phyloP scores from a whole-genome alignment of 2,797 vertebrate genomes.

The Iguana delicatissima region DNA sequence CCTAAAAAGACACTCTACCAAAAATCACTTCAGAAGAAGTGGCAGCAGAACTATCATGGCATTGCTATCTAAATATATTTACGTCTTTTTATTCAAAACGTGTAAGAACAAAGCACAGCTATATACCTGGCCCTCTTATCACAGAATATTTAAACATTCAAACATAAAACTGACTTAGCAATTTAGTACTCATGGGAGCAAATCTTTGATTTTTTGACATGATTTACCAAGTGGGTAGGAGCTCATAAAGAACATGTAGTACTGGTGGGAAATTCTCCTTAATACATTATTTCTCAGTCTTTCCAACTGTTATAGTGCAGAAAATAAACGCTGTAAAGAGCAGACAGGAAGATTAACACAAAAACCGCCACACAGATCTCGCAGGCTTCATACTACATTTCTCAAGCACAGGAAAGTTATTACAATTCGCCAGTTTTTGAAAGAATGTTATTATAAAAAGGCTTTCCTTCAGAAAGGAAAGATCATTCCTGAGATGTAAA shows the following conservation, averaged over 20 bases:
- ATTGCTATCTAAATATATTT: background rate
- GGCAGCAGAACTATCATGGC: conserved; percentile 4
- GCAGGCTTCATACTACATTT: conserved; percentile 21
- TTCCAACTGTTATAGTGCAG: background rate
- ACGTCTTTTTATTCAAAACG: conserved; percentile 36
- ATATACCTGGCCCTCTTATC: background rate
- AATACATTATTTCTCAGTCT: conserved; percentile 35
- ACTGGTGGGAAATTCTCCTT: background rate
- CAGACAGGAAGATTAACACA: conserved; percentile 12
- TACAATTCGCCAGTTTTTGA: background rate
- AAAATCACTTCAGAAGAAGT: conserved; percentile 5
- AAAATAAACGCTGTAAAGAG: conserved; percentile 29
- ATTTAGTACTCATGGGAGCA: conserved; percentile 36
- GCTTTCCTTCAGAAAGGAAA: background rate
- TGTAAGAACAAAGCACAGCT: conserved; percentile 21
- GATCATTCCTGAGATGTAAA: background rate
- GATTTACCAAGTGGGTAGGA: conserved; percentile 40
- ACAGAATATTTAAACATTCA: conserved; percentile 30
- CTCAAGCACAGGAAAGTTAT: conserved; percentile 9
- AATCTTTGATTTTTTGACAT: conserved; percentile 26
- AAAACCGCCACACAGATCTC: background rate
- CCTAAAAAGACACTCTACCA: background rate
- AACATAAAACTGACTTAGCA: background rate
- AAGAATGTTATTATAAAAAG: conserved; percentile 36
- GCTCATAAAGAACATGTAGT: conserved; percentile 44